Evolutionary conservation across 2,113 vertebrate genomes (phyloP).

Genomic region (Struthidea cinerea): DNA sequence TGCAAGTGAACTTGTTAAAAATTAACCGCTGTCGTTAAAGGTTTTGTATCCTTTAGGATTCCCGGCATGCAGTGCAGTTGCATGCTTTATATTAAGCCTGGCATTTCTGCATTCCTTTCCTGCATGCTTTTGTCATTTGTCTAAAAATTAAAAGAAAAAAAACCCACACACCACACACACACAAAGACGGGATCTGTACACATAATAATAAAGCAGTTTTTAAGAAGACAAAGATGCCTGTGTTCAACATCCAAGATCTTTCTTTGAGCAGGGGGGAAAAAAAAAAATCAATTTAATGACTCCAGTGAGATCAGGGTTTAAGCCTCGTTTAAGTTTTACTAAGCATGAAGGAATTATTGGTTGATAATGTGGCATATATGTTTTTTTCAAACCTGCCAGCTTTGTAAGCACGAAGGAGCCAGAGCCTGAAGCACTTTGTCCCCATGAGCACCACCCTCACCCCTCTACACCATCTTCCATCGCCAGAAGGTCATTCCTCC

Average conservation of each 20-base stretch:
- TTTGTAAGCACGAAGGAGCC: not conserved
- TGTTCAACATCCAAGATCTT: slow-evolving; percentile 63
- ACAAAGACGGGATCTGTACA: slow-evolving; percentile 66
- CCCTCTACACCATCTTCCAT: not conserved
- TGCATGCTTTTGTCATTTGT: slow-evolving; percentile 66
- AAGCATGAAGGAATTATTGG: slow-evolving; percentile 64
- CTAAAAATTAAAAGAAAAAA: slow-evolving; percentile 64
- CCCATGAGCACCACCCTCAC: not conserved
- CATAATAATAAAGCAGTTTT: slow-evolving; percentile 67
- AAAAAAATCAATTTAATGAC: slow-evolving; percentile 58
- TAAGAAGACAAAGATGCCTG: slow-evolving; percentile 67
- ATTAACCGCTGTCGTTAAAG: slow-evolving; percentile 58
- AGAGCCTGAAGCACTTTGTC: slow-evolving; percentile 7
- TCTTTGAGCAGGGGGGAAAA: not conserved
- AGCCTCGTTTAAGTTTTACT: slow-evolving; percentile 65
- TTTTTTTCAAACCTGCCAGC: not conserved
- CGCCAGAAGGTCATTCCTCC: slow-evolving; percentile 28
- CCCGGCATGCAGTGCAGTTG: slow-evolving; percentile 49
- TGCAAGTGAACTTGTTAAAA: slow-evolving; percentile 64
- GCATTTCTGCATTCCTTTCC: slow-evolving; percentile 66
- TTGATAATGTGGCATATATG: slow-evolving; percentile 32
- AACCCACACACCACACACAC: slow-evolving; percentile 51
- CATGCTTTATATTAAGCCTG: slow-evolving; percentile 64
- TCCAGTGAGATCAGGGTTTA: slow-evolving; percentile 62
- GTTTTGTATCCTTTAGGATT: slow-evolving; percentile 63